Percentiles rank a stretch among this genome's conserved stretches.
Conservation (phyloP, 1,140 invertebrate species). For the Drosophila kepulauana region DNA sequence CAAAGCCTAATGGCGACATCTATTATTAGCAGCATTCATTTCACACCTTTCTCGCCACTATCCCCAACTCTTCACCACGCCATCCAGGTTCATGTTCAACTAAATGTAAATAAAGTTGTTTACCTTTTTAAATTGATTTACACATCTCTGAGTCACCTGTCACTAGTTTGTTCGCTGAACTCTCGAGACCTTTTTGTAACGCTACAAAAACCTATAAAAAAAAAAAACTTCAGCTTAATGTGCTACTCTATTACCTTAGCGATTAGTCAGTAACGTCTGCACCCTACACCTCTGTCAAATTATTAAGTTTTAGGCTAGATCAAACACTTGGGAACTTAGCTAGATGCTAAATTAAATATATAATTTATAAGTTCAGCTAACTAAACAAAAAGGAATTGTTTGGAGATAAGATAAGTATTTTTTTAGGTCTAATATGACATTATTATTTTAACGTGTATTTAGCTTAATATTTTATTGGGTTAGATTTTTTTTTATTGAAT, state of each 20-base stretch:
- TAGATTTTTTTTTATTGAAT: too few relatives aligned
- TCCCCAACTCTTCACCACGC: not conserved
- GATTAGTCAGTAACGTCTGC: not conserved
- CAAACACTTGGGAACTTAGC: too few relatives aligned
- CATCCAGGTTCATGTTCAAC: constrained; percentile 50
- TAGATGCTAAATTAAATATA: too few relatives aligned
- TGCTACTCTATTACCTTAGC: not conserved
- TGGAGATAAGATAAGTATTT: too few relatives aligned
- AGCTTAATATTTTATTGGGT: too few relatives aligned
- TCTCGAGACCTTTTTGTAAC: not conserved
- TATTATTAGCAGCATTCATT: not conserved
- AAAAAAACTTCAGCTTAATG: not conserved
- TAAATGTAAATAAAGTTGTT: constrained; percentile 82
- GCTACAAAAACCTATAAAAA: not conserved
- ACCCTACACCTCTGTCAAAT: not conserved
- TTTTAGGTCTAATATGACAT: too few relatives aligned
- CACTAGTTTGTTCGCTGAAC: not conserved
- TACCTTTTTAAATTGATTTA: constrained; percentile 62
- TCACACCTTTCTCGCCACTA: not conserved
- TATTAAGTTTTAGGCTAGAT: too few relatives aligned
- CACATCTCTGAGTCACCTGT: not conserved
- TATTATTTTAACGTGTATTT: too few relatives aligned
- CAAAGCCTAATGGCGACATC: constrained; percentile 17
- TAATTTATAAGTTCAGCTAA: too few relatives aligned
- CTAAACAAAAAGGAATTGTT: too few relatives aligned